Conservation (phyloP, 2,113 vertebrate genomes). For the Pithys albifrons region DNA sequence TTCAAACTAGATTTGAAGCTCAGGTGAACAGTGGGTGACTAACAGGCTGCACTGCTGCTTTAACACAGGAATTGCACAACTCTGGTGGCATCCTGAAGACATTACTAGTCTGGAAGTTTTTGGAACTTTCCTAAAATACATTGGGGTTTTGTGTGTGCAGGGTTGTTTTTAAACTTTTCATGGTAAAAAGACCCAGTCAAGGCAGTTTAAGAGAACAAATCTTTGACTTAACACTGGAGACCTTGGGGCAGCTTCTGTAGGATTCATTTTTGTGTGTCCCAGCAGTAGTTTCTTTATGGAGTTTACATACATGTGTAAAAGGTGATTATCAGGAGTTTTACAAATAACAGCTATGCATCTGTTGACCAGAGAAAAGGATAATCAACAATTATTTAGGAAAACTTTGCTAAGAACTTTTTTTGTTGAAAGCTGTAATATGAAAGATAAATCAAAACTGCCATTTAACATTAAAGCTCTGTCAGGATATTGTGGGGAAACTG, state of each 20-base stretch:
- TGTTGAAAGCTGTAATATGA: neutral
- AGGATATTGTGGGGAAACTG: neutral
- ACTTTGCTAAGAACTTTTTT: neutral
- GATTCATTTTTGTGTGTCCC: neutral
- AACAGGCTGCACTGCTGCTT: neutral
- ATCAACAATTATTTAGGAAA: neutral
- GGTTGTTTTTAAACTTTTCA: neutral
- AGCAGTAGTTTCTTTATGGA: neutral
- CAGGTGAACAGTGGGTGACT: neutral
- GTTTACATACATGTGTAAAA: neutral
- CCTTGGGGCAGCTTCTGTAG: neutral
- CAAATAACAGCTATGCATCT: neutral
- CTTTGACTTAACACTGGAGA: neutral
- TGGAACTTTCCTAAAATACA: neutral
- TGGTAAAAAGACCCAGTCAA: neutral
- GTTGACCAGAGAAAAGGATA: neutral
- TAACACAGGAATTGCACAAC: neutral
- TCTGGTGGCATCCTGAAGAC: neutral
- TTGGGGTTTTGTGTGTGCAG: rapidly evolving
- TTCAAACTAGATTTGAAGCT: neutral
- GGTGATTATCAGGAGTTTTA: neutral
- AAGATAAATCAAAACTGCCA: neutral
- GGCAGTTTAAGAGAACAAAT: neutral
- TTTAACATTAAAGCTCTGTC: neutral
- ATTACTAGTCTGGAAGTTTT: neutral